Conservation (phyloP, 35 echinoderm and acorn worm species). For the Amphiura filiformis region DNA sequence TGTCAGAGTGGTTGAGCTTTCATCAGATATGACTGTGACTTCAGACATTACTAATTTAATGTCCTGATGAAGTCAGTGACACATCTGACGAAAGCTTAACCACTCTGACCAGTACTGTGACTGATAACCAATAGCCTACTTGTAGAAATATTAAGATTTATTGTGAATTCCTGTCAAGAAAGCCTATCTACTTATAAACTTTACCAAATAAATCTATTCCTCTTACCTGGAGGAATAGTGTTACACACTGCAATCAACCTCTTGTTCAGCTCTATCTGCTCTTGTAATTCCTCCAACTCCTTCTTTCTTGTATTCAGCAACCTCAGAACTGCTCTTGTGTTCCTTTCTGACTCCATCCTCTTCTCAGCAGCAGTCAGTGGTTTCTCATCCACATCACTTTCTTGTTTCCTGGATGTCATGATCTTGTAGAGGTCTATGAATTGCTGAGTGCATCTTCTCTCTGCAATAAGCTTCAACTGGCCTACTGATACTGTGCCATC, state of each 20-base stretch:
- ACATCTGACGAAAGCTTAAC: too few species aligned
- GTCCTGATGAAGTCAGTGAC: too few species aligned
- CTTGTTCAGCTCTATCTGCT: neutral
- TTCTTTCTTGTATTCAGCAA: neutral
- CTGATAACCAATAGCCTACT: too few species aligned
- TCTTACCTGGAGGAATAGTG: neutral
- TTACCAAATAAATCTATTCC: too few species aligned
- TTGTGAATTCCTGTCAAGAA: too few species aligned
- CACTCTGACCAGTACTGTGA: too few species aligned
- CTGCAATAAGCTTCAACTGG: neutral
- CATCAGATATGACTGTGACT: too few species aligned
- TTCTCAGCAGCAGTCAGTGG: neutral
- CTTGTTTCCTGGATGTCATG: neutral
- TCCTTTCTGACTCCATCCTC: neutral
- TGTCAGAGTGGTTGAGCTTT: too few species aligned
- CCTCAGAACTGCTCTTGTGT: neutral
- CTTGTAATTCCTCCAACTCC: neutral
- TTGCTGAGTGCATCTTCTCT: neutral
- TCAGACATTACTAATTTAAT: too few species aligned
- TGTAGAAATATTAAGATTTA: too few species aligned
- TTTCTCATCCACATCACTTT: neutral
- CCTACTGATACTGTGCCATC: neutral
- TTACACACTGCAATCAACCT: neutral
- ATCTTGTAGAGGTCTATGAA: conserved; percentile 1
- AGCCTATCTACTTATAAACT: too few species aligned